Conservation (phyloP, 2,113 vertebrate species). For the Zosterops hypoxanthus region DNA sequence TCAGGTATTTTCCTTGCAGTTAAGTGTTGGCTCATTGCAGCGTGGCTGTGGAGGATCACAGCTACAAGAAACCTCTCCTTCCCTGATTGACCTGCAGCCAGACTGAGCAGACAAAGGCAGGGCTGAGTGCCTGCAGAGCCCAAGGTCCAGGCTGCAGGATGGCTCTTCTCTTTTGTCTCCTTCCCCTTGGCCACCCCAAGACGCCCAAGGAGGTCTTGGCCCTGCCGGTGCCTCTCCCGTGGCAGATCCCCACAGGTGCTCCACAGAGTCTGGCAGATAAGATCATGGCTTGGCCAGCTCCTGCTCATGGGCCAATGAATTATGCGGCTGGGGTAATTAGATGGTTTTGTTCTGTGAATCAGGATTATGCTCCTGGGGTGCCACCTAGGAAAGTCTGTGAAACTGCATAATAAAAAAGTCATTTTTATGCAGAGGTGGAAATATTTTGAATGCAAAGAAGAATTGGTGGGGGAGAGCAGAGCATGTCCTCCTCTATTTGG, state of each 20-base stretch:
- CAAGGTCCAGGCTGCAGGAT: background rate
- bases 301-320: background rate
- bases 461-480: background rate
- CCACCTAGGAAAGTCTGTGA: conserved; percentile 2
- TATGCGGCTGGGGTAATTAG: conserved; percentile 31
- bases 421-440: conserved; percentile 22
- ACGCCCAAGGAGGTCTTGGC: accelerated
- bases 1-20: background rate
- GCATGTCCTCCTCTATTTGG: background rate
- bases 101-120: background rate
- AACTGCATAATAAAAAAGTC: conserved; percentile 15
- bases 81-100: background rate
- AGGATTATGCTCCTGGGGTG: conserved; percentile 6
- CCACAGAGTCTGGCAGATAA: conserved; percentile 8
- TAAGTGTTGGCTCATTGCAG: background rate
- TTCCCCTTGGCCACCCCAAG: background rate
- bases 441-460: background rate
- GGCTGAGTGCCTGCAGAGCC: background rate
- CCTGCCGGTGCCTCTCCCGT: background rate
- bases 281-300: background rate
- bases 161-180: background rate
- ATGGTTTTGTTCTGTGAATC: conserved; percentile 48
- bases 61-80: background rate
- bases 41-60: background rate
- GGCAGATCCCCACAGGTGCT: background rate